Conservation (phyloP, 2,113 vertebrate species). For the Brienomyrus longianalis region DNA sequence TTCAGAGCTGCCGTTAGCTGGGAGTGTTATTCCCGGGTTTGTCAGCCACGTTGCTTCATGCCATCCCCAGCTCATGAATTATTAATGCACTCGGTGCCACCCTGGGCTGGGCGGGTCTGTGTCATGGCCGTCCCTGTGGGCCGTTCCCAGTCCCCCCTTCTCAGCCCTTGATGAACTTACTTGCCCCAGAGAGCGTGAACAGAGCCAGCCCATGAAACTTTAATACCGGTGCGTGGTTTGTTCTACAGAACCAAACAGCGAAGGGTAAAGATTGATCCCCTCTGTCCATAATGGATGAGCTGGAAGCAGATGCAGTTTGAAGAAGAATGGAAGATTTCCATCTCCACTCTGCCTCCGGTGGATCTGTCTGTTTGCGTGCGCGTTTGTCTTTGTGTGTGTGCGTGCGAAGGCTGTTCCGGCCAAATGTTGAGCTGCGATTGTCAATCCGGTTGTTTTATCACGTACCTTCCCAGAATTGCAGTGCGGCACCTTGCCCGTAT, state of each 20-base stretch:
- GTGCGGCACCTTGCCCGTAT: neutral
- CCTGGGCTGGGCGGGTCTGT: neutral
- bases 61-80: neutral
- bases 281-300: conserved; percentile 29
- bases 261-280: conserved; percentile 32
- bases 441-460: neutral
- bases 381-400: neutral
- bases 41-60: neutral
- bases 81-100: neutral
- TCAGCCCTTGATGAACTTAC: neutral
- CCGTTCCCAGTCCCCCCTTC: neutral
- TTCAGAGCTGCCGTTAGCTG: neutral
- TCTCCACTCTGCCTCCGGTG: neutral
- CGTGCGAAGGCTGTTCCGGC: neutral
- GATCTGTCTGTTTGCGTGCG: neutral
- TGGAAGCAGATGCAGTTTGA: conserved; percentile 11
- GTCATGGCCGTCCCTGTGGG: neutral
- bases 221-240: conserved; percentile 21
- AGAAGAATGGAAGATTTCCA: neutral
- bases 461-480: neutral
- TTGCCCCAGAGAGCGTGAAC: neutral
- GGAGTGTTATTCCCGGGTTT: neutral
- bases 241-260: conserved; percentile 18
- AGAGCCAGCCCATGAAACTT: conserved; percentile 30
- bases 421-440: neutral